Evolutionary conservation across 23 tunicate species (phyloP), one percentile per base, ranked within the genome.

Genomic region (Clavelina lepadiformis): DNA sequence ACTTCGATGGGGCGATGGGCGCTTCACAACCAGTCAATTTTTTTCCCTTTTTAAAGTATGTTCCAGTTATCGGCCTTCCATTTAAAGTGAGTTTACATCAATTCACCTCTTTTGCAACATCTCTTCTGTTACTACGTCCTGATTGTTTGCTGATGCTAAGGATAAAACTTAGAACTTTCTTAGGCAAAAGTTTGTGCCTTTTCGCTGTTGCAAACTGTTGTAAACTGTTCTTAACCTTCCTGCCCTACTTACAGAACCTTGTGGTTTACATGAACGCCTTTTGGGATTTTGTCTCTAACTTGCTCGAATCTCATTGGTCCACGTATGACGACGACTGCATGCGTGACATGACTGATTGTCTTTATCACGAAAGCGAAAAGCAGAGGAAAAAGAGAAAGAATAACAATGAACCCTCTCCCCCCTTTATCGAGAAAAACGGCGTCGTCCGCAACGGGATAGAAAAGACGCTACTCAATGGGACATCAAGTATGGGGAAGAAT

Each of bases 1-100:
- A 46, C 24, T 78, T 78, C 60, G 84, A 78, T 58, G 38, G 33
- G 45, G 84, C 84, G 26, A 78, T 78, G 84, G 75, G 75, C 58
- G 68, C 84, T 1, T n/a, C 69, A 8, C 84, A 78, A 28, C 55
- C 73, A 0, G 75, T 78, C 24, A 68, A 78, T 44, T 56, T 78
- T 61, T 78, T 75, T 75, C 84, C 84, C 24, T 22, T 78, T 3
- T 28, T 78, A 19, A 46, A 68, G 25, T 33, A 67, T 51, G 25
- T 58, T 11, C 84, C 84, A 2, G 21, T 67, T 18, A 15, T 78
- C 5, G 58, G 55, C 1, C 47, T 37, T 25, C 38, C 84, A 4
- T 78, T 13, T 28, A 56, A 58, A 35, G 80, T 63, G 27, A 5
- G 70, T 62, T 51, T 50, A 3, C n/a, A 35, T 34, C 21, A 18